These are phyloP conservation scores for Drosophila birchii DNA, from an alignment of 2,888 invertebrate genomes.

Conservation along the genomic window DNA sequence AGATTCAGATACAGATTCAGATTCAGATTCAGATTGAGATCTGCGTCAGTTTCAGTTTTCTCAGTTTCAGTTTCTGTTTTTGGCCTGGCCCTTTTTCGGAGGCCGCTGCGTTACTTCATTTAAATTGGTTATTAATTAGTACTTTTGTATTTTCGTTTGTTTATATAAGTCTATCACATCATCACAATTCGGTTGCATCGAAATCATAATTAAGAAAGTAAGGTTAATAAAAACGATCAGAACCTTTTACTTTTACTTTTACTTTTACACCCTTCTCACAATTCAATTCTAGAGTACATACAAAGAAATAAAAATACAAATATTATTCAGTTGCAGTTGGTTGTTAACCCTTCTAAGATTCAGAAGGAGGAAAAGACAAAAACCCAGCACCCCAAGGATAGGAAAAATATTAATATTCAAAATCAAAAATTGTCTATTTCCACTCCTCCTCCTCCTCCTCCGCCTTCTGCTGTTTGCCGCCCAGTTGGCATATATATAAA, in stretches of 20 bases:
- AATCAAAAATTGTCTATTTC: background rate
- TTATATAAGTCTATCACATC: conserved; percentile 84
- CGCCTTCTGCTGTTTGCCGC: conserved; percentile 6
- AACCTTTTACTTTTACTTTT: too few species aligned
- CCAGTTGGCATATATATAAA: conserved; percentile 26
- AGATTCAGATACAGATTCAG: conserved; percentile 21
- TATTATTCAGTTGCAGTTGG: conserved; percentile 19
- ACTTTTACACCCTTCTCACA: too few species aligned
- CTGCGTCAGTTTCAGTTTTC: conserved; percentile 37
- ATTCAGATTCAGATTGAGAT: background rate
- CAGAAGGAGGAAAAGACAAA: conserved; percentile 1
- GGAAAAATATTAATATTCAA: background rate
- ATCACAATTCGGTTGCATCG: conserved; percentile 83
- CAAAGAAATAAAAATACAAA: conserved; percentile 62
- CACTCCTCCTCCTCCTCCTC: background rate
- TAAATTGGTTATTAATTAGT: conserved; percentile 59
- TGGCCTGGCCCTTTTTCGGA: conserved; percentile 42
- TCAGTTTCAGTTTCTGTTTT: conserved; percentile 28
- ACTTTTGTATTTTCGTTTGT: conserved; percentile 71
- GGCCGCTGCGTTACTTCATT: conserved; percentile 44
- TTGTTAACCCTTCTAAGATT: conserved; percentile 15
- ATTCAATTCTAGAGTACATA: conserved; percentile 68
- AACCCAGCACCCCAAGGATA: conserved; percentile 2
- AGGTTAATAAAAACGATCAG: conserved; percentile 25
- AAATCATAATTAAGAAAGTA: conserved; percentile 58